Conservation (phyloP, 2,888 invertebrate genomes). For the Herminia tarsipennalis region DNA sequence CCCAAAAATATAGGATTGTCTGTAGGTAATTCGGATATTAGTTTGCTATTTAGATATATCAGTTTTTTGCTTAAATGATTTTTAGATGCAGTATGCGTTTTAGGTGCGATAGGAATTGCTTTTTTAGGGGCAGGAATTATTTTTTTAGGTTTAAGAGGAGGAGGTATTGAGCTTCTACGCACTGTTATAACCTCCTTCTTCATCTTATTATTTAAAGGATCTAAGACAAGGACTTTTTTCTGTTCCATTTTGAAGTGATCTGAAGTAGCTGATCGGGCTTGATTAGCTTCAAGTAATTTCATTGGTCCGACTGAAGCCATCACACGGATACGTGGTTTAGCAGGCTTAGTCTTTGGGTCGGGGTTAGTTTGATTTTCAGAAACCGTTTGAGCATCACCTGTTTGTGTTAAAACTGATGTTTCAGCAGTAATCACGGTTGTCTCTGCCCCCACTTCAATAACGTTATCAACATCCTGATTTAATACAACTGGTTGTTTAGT, state of each 20-base stretch:
- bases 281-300: not conserved
- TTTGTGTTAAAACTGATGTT: not conserved
- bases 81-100: no score
- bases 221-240: not conserved
- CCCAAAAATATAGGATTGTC: constrained; percentile 64
- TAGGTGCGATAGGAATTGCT: not conserved
- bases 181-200: no score
- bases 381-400: not conserved
- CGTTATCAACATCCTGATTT: no score
- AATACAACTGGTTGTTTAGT: no score
- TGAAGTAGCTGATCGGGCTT: not conserved
- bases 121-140: not conserved
- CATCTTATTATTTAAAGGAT: not conserved
- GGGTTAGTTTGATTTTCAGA: not conserved
- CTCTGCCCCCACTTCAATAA: no score
- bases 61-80: constrained; percentile 16
- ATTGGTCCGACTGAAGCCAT: not conserved
- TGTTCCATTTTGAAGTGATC: not conserved
- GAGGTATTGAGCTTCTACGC: no score
- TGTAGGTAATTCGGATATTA: constrained; percentile 31
- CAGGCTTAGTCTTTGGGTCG: not conserved
- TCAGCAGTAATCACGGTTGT: not conserved
- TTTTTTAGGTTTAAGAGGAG: not conserved
- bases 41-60: constrained; percentile 47
- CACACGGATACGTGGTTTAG: constrained; percentile 8